Percentiles rank a stretch among this genome's conserved stretches.
phyloP scores from a whole-genome alignment of 92 coral and sea anemone species.

The Anthopleura xanthogrammica region DNA sequence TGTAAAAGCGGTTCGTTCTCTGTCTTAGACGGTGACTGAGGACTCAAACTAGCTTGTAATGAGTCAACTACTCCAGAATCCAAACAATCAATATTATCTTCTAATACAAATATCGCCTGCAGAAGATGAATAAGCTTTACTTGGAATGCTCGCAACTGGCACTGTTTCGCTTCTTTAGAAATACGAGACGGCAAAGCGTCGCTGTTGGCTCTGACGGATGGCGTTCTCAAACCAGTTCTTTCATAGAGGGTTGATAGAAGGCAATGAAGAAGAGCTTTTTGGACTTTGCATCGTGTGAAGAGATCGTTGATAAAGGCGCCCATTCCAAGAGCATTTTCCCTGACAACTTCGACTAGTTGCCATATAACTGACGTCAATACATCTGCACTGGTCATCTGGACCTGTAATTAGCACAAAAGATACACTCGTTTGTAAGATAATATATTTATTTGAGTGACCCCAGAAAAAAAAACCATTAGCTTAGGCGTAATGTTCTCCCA shows the following conservation, averaged over 20 bases:
- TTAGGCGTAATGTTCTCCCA: no score
- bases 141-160: slow-evolving; percentile 57
- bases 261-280: slow-evolving; percentile 94
- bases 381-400: slow-evolving; percentile 87
- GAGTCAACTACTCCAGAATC: slow-evolving; percentile 65
- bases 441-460: no score
- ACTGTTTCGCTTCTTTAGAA: slow-evolving; percentile 37
- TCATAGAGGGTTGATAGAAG: slow-evolving; percentile 69
- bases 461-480: no score
- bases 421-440: not conserved
- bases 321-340: slow-evolving; percentile 90
- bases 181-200: slow-evolving; percentile 31
- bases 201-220: slow-evolving; percentile 14
- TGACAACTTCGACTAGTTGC: slow-evolving; percentile 91
- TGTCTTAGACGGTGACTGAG: slow-evolving; percentile 52
- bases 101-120: slow-evolving; percentile 83
- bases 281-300: slow-evolving; percentile 95
- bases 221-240: slow-evolving; percentile 59
- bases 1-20: slow-evolving; percentile 58
- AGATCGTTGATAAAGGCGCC: slow-evolving; percentile 93
- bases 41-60: slow-evolving; percentile 33
- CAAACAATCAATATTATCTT: slow-evolving; percentile 62
- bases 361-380: slow-evolving; percentile 72
- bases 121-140: slow-evolving; percentile 82
- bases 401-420: slow-evolving; percentile 11